Evolutionary conservation across 1,140 invertebrate genomes (phyloP).

Genomic region (Gryon sp.): DNA sequence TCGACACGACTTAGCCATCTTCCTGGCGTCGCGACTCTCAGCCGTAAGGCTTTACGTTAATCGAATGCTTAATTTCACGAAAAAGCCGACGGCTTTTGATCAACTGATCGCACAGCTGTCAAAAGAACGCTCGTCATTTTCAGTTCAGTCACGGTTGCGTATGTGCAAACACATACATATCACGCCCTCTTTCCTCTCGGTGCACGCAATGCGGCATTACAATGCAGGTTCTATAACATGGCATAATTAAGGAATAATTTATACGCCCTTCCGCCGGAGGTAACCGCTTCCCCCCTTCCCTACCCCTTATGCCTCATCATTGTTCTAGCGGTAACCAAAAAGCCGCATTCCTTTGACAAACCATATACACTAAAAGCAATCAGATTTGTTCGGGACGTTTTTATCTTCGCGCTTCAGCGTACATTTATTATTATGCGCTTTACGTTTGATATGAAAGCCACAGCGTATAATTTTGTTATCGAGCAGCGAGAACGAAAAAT

Average conservation of each 20-base stretch:
- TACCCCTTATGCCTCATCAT: too few species aligned
- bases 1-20: too few species aligned
- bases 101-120: slow-evolving; percentile 32
- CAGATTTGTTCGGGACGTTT: background rate
- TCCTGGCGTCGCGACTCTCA: too few species aligned
- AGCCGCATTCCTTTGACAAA: slow-evolving; percentile 9
- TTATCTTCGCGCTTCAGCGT: too few species aligned
- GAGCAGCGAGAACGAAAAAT: slow-evolving; percentile 17
- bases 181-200: slow-evolving; percentile 37
- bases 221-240: slow-evolving; percentile 42
- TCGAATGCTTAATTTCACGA: slow-evolving; percentile 25
- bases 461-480: slow-evolving; percentile 35
- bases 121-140: slow-evolving; percentile 36
- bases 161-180: slow-evolving; percentile 1
- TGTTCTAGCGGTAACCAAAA: slow-evolving; percentile 28
- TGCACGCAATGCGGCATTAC: slow-evolving; percentile 44
- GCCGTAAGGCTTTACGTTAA: too few species aligned
- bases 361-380: too few species aligned
- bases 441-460: slow-evolving; percentile 1
- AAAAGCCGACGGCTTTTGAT: slow-evolving; percentile 15
- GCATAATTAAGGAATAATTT: slow-evolving; percentile 51
- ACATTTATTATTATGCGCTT: too few species aligned
- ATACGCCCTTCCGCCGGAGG: slow-evolving; percentile 60
- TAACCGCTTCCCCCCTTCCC: slow-evolving; percentile 16
- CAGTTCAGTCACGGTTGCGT: slow-evolving; percentile 49